A percentile compares a stretch with the other conserved stretches of the same genome.
phyloP scores from a whole-genome alignment of 2,888 invertebrate species.

The Clunio marinus region DNA sequence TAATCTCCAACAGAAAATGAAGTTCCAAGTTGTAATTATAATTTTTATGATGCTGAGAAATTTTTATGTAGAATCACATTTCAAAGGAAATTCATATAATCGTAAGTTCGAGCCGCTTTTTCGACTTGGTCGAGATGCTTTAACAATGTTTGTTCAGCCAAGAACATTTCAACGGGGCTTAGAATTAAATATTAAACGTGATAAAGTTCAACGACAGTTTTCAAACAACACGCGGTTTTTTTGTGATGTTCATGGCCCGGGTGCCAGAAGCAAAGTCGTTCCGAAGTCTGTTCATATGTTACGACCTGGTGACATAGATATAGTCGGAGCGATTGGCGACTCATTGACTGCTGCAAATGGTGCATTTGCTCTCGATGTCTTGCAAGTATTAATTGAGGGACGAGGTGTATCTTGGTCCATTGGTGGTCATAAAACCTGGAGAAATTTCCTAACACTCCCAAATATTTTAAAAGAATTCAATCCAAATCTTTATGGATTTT shows the following conservation, averaged over 20 bases:
- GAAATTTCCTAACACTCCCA: slow-evolving; percentile 55
- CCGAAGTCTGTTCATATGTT: slow-evolving; percentile 57
- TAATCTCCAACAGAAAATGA: slow-evolving; percentile 34
- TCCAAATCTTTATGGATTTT: slow-evolving; percentile 60
- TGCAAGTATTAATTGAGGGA: slow-evolving; percentile 52
- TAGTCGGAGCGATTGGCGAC: slow-evolving; percentile 60
- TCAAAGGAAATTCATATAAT: not conserved
- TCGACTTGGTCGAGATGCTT: not conserved
- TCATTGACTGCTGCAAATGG: slow-evolving; percentile 59
- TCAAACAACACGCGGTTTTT: slow-evolving; percentile 45
- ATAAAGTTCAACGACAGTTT: slow-evolving; percentile 48
- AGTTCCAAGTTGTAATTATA: slow-evolving; percentile 23
- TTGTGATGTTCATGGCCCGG: slow-evolving; percentile 49
- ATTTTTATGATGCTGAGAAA: not conserved
- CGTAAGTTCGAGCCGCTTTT: not conserved
- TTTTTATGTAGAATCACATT: not conserved
- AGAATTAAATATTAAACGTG: not conserved
- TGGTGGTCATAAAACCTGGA: slow-evolving; percentile 57
- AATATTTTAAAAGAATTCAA: slow-evolving; percentile 63
- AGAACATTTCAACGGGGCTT: not conserved
- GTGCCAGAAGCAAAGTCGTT: slow-evolving; percentile 47
- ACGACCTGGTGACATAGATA: slow-evolving; percentile 60
- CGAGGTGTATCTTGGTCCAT: slow-evolving; percentile 53
- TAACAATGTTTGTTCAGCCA: slow-evolving; percentile 8
- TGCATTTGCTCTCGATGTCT: slow-evolving; percentile 49